Percentiles rank a stretch among this genome's conserved stretches.
Evolutionary conservation across 2,888 invertebrate genomes (phyloP).

Genomic region (Diplazon laetatorius): DNA sequence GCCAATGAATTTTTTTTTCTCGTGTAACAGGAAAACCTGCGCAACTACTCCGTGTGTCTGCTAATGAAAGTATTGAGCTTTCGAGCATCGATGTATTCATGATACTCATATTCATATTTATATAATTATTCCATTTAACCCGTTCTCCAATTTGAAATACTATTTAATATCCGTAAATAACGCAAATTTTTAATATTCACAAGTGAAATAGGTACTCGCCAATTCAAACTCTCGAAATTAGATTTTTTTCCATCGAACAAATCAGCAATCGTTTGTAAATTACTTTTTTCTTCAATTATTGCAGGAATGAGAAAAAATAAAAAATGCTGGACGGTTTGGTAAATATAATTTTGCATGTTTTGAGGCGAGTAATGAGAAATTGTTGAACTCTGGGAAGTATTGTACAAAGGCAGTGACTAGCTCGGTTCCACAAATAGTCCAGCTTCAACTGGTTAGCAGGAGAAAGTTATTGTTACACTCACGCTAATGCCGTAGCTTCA

Average conservation of each 20-base stretch:
- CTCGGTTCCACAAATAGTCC: slow-evolving; percentile 18
- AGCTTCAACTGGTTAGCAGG: slow-evolving; percentile 17
- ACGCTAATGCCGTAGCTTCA: slow-evolving; percentile 24
- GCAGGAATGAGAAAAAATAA: not conserved
- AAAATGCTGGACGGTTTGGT: not conserved
- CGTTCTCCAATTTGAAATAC: not conserved
- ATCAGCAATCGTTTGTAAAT: too few species aligned
- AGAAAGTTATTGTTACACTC: slow-evolving; percentile 45
- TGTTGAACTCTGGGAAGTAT: not conserved
- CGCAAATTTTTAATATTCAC: not conserved
- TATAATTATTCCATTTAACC: not conserved
- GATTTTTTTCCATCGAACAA: too few species aligned
- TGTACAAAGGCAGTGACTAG: not conserved
- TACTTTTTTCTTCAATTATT: not conserved
- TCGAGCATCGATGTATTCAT: not conserved
- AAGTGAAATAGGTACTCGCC: not conserved
- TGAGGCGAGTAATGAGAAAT: not conserved
- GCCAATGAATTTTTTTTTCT: slow-evolving; percentile 31
- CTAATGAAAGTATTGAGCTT: slow-evolving; percentile 10
- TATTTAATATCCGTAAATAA: not conserved
- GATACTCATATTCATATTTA: not conserved
- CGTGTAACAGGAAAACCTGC: slow-evolving; percentile 7
- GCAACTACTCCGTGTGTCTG: not conserved
- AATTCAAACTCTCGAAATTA: too few species aligned
- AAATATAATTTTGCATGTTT: slow-evolving; percentile 19